Base-by-base conservation (phyloP, 2,888 invertebrate genomes). In the Nasonovia ribisnigri region DNA sequence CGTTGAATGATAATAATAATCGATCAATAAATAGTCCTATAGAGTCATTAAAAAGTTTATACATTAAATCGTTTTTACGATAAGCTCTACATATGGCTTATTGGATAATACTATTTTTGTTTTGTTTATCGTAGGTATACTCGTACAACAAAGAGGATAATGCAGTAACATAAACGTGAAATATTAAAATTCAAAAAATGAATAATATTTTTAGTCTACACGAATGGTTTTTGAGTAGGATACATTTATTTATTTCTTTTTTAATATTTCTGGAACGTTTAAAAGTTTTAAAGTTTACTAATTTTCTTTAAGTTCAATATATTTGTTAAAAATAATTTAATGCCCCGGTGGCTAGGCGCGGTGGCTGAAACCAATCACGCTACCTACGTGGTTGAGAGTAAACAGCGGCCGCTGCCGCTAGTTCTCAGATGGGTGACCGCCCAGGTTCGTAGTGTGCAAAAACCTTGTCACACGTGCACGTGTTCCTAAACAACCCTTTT, bases 1-100 rank as follows among this genome's bases (percentile, higher is more conserved):
- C 46, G 29, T n/a, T 88, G 29, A 36, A 36, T 51, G 88, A 88
- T 54, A 88, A n/a, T 67, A 67, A 67, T n/a, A 67, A 88, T 88
- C 36, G 1, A 88, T 36, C 24, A 24, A 36, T 51, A 88, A 36
- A 88, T 88, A 46, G 16, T 46, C 86, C 11, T n/a, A n/a, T 67
- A n/a, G 36, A 51, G 36, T 51, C 24, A 36, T 88, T 51, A 51
- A 54, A 88, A 54, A 51, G 51, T 36, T 42, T 86, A 29, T 46
- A 46, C 13, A 86, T 88, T 51, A 88, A 88, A 51, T 88, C 6
- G 36, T 54, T 36, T 88, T 51, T 48, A 88, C 36, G 88, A 36
- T 88, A 36, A 88, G 36, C 51, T 13, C 67, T 46, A 46, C 11
- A 8, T n/a, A 16, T 88, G 13, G 88, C 88, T 88, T 88, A 88